Conservation (phyloP, 1,140 invertebrate genomes). For the Bombus polaris region DNA sequence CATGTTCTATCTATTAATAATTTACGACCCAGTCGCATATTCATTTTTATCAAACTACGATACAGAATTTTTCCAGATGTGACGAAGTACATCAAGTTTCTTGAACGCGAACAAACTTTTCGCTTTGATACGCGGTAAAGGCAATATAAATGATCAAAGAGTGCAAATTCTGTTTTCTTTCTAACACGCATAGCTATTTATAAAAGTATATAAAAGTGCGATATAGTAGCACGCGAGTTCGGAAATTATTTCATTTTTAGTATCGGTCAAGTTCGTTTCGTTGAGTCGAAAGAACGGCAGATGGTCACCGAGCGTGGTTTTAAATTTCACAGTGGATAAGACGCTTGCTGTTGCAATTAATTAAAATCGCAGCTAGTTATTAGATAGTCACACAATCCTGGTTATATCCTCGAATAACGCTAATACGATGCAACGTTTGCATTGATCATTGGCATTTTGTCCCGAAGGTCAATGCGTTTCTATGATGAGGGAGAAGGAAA, state of each 20-base stretch:
- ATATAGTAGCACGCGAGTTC: not conserved
- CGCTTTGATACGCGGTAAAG: not conserved
- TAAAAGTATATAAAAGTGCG: not conserved
- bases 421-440: conserved; percentile 12
- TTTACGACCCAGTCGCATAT: not conserved
- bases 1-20: conserved; percentile 16
- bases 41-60: not conserved
- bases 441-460: conserved; percentile 36
- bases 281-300: not conserved
- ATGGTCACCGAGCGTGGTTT: not conserved
- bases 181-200: not conserved
- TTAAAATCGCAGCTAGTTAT: not conserved
- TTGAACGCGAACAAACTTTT: not conserved
- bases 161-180: not conserved
- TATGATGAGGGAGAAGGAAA: conserved; percentile 65
- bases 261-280: not conserved
- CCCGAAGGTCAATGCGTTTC: conserved; percentile 72
- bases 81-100: not conserved
- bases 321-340: conserved; percentile 35
- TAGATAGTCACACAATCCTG: conserved; percentile 1
- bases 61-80: not conserved
- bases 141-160: not conserved
- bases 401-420: conserved; percentile 19
- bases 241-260: not conserved
- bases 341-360: conserved; percentile 25